Evolutionary conservation across 2,113 vertebrate species (phyloP).

Genomic region (Dendropsophus ebraccatus): DNA sequence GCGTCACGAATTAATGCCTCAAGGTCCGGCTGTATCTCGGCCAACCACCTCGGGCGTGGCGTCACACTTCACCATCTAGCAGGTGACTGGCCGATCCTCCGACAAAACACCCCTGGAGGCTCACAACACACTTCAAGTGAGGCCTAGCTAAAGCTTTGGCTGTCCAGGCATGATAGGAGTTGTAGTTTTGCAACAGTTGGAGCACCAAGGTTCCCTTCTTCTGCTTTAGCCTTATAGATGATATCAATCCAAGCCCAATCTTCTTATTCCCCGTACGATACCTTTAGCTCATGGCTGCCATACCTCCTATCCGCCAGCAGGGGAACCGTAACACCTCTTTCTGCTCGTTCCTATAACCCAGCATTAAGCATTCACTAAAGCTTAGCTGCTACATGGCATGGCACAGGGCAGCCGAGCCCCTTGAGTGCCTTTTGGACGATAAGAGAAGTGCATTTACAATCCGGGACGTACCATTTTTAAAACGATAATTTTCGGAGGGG

Average conservation of each 20-base stretch:
- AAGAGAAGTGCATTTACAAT: not conserved
- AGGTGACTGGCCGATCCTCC: too few relatives aligned
- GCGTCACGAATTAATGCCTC: too few relatives aligned
- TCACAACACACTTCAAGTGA: too few relatives aligned
- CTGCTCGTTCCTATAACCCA: not conserved
- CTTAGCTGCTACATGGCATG: not conserved
- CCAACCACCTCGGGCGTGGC: too few relatives aligned
- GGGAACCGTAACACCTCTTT: not conserved
- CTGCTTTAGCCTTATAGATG: too few relatives aligned
- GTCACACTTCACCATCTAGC: too few relatives aligned
- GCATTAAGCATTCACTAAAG: constrained; percentile 14
- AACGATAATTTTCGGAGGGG: not conserved
- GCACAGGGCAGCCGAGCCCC: not conserved
- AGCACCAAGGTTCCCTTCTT: too few relatives aligned
- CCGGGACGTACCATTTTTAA: not conserved
- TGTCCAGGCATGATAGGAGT: too few relatives aligned
- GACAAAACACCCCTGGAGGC: too few relatives aligned
- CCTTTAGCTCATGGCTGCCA: not conserved
- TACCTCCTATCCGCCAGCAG: not conserved
- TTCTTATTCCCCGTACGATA: not conserved
- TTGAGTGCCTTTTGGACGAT: constrained; percentile 2
- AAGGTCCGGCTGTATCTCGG: too few relatives aligned
- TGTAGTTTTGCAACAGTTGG: too few relatives aligned
- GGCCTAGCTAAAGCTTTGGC: too few relatives aligned
- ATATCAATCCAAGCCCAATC: not conserved